These are phyloP conservation scores for Kryptolebias ocellatus DNA, from an alignment of 2,797 vertebrate species.

Conservation along the genomic window DNA sequence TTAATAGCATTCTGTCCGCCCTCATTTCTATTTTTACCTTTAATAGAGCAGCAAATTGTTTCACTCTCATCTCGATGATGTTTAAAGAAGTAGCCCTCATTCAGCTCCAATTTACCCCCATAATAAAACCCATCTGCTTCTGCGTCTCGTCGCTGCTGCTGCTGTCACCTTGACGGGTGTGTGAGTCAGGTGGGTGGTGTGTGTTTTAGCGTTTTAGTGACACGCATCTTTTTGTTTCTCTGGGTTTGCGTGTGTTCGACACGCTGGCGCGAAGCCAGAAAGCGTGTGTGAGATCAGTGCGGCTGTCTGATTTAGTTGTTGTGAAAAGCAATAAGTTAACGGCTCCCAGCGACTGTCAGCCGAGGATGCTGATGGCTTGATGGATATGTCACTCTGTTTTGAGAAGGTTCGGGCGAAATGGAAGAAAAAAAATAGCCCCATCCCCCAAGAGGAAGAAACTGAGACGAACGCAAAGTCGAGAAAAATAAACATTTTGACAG, in stretches of 20 bases:
- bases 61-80: slow-evolving; percentile 18
- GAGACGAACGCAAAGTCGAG: background rate
- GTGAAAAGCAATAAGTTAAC: slow-evolving; percentile 2
- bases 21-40: slow-evolving; percentile 63
- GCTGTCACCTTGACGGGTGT: slow-evolving; percentile 36
- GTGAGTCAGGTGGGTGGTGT: slow-evolving; percentile 9
- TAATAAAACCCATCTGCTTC: too few species aligned
- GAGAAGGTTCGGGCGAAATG: slow-evolving; percentile 6
- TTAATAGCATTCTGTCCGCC: slow-evolving; percentile 25
- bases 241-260: background rate
- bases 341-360: slow-evolving; percentile 17
- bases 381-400: slow-evolving; percentile 17
- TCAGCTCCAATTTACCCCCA: background rate
- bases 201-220: slow-evolving; percentile 3
- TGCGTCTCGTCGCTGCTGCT: background rate
- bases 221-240: background rate
- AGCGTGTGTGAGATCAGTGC: slow-evolving; percentile 1
- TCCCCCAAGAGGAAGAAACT: background rate
- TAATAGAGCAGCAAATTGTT: slow-evolving; percentile 45
- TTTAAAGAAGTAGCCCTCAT: slow-evolving; percentile 30
- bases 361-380: slow-evolving; percentile 2
- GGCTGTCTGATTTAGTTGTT: background rate
- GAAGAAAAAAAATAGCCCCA: slow-evolving; percentile 7
- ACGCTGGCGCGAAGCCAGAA: background rate
- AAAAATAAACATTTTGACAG: slow-evolving; percentile 9